Evolutionary conservation across 2,113 vertebrate genomes (phyloP).

Genomic region (Pseudorasbora parva): DNA sequence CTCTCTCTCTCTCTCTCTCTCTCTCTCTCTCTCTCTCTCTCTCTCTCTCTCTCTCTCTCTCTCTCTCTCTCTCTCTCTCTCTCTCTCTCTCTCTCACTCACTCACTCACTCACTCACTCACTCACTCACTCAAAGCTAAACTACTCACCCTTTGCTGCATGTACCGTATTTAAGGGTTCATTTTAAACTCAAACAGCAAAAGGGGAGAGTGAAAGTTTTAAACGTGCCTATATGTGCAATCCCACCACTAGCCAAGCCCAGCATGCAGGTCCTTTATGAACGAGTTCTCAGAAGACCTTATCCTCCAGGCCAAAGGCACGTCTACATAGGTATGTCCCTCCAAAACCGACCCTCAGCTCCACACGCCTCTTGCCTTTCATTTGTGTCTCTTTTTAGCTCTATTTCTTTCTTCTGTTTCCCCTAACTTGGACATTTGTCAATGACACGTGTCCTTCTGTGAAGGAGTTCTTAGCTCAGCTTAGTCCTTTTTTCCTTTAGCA

Average conservation of each 20-base stretch:
- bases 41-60: too few relatives aligned
- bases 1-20: too few relatives aligned
- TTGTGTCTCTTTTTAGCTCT: conserved; percentile 16
- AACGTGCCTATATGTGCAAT: conserved; percentile 96
- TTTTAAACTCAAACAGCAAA: conserved; percentile 54
- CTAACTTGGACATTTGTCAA: conserved; percentile 18
- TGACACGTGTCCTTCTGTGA: conserved; percentile 12
- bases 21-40: too few relatives aligned
- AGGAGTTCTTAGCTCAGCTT: conserved; percentile 20
- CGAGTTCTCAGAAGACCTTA: conserved; percentile 99
- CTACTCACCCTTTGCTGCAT: background rate
- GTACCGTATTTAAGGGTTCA: conserved; percentile 39
- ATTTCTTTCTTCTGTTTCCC: conserved; percentile 23
- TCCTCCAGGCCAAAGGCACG: conserved; percentile 88
- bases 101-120: too few relatives aligned
- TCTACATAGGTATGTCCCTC: conserved; percentile 93
- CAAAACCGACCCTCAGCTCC: conserved; percentile 36
- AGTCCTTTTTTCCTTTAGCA: background rate
- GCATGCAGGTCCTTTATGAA: conserved; percentile 99
- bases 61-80: too few relatives aligned
- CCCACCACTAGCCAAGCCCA: conserved; percentile 97
- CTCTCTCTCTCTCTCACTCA: too few relatives aligned
- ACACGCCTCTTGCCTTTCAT: conserved; percentile 29
- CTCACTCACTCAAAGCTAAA: conserved; percentile 16
- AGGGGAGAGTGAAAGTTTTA: conserved; percentile 71